Evolutionary conservation across 2,797 vertebrate species (phyloP).

Genomic region (Chloroceryle inda): DNA sequence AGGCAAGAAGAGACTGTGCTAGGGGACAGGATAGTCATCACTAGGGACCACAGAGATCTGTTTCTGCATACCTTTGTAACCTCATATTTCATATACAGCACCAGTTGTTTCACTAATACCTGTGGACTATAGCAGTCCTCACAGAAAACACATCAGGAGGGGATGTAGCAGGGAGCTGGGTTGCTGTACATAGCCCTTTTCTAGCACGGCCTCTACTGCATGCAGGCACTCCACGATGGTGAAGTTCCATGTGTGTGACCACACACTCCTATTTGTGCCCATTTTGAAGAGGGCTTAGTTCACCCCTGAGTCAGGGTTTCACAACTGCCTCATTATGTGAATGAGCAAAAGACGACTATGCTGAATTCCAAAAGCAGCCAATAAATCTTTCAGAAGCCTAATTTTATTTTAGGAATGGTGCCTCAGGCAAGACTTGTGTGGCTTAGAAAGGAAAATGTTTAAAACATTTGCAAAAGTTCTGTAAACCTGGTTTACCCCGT

Average conservation of each 20-base stretch:
- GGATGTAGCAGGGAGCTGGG: background rate
- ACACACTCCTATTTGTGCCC: background rate
- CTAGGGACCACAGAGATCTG: background rate
- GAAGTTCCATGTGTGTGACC: background rate
- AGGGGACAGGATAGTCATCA: background rate
- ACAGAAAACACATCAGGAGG: background rate
- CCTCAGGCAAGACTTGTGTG: conserved; percentile 57
- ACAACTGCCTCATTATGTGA: conserved; percentile 52
- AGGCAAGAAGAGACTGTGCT: conserved; percentile 3
- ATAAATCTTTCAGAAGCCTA: conserved; percentile 68
- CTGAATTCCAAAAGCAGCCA: conserved; percentile 40
- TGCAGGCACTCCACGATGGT: background rate
- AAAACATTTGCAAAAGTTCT: conserved; percentile 45
- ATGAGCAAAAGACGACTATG: background rate
- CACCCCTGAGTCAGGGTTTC: conserved; percentile 46
- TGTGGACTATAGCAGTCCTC: background rate
- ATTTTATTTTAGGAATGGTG: conserved; percentile 64
- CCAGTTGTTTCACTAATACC: background rate
- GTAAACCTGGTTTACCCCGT: conserved; percentile 34
- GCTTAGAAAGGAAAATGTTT: conserved; percentile 48
- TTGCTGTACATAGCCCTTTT: background rate
- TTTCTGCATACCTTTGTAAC: background rate
- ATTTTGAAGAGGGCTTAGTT: conserved; percentile 11
- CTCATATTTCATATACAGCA: background rate
- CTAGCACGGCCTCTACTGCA: background rate